A percentile compares a stretch with the other conserved stretches of the same genome.
These are phyloP conservation scores for Venusia cambrica DNA, from an alignment of 2,888 invertebrate species.

Conservation along the genomic window DNA sequence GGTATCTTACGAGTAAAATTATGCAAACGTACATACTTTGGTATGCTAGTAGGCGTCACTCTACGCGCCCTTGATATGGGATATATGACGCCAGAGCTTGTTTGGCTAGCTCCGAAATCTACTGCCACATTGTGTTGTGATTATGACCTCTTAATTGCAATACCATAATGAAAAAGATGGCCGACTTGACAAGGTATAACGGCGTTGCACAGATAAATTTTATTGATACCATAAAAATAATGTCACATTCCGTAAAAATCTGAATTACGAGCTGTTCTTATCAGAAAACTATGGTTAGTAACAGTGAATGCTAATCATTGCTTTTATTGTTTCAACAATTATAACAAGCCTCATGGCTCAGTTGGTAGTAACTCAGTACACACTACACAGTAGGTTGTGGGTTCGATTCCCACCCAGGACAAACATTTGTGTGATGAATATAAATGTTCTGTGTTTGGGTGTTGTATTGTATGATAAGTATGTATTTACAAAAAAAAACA, in stretches of 20 bases:
- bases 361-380: no score
- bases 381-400: no score
- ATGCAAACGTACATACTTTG: conserved; percentile 33
- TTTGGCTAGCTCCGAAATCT: no score
- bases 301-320: not conserved
- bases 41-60: conserved; percentile 28
- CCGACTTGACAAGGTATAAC: conserved; percentile 14
- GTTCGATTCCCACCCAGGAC: no score
- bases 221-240: conserved; percentile 22
- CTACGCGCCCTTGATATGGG: conserved; percentile 37
- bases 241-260: conserved; percentile 16
- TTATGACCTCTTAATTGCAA: conserved; percentile 5
- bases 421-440: no score
- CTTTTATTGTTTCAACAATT: no score
- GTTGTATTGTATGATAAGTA: no score
- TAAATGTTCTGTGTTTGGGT: no score
- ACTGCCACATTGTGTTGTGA: no score
- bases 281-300: conserved; percentile 7
- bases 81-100: conserved; percentile 28
- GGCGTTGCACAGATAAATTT: conserved; percentile 19
- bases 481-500: no score
- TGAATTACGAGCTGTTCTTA: conserved; percentile 9
- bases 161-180: conserved; percentile 10
- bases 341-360: no score
- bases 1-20: conserved; percentile 32